Evolutionary conservation across 2,113 vertebrate species (phyloP).

Genomic region (Acanthochromis polyacanthus): DNA sequence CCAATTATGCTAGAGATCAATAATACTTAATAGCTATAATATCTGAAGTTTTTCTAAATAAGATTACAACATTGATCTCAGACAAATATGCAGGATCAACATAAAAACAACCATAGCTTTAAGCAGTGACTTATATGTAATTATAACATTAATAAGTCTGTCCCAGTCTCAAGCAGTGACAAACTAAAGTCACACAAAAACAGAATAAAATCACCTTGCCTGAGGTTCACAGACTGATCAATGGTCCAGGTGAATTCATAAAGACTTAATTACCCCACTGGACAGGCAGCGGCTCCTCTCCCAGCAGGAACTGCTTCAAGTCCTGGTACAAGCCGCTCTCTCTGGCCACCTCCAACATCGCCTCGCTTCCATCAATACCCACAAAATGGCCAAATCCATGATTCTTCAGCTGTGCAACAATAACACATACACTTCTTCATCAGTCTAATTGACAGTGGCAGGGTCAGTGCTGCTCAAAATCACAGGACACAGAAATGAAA

Average conservation of each 20-base stretch:
- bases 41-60: too few species aligned
- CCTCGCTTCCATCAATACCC: slow-evolving; percentile 89
- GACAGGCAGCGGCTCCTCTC: slow-evolving; percentile 83
- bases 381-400: slow-evolving; percentile 88
- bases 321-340: slow-evolving; percentile 85
- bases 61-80: too few species aligned
- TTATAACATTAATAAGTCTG: too few species aligned
- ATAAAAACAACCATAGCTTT: not conserved
- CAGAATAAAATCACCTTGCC: not conserved
- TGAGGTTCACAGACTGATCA: not conserved
- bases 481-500: not conserved
- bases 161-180: too few species aligned
- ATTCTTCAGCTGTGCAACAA: slow-evolving; percentile 84
- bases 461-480: not conserved
- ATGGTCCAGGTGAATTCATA: not conserved
- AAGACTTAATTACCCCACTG: slow-evolving; percentile 82
- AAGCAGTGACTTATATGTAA: not conserved
- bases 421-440: not conserved
- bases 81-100: too few species aligned
- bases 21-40: too few species aligned
- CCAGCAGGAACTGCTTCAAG: slow-evolving; percentile 84
- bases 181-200: not conserved
- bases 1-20: too few species aligned
- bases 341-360: slow-evolving; percentile 87
- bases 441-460: not conserved